Percentiles rank a stretch among this genome's conserved stretches.
phyloP scores from a whole-genome alignment of 2,888 invertebrate genomes.

The Gryllus longicercus region DNA sequence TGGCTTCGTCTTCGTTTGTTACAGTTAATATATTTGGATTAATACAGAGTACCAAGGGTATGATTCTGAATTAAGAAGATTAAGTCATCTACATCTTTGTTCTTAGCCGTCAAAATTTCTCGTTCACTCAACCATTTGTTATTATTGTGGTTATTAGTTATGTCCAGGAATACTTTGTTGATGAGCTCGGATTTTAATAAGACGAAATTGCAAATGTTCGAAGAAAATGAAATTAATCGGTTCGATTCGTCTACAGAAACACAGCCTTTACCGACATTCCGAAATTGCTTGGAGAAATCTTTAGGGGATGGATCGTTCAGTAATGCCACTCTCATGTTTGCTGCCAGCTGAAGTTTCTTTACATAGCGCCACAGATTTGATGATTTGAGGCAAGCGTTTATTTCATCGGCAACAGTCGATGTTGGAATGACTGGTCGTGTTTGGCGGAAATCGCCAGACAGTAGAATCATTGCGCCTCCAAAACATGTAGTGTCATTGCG shows the following conservation, averaged over 20 bases:
- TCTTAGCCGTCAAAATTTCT: conserved; percentile 43
- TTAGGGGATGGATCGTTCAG: conserved; percentile 38
- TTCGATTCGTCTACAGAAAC: conserved; percentile 40
- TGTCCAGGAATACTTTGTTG: background rate
- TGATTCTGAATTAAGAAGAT: conserved; percentile 40
- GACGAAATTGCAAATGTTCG: conserved; percentile 42
- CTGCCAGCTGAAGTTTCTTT: conserved; percentile 22
- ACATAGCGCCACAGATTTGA: too few species aligned
- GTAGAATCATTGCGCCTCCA: too few species aligned
- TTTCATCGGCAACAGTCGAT: too few species aligned
- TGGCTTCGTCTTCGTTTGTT: conserved; percentile 38
- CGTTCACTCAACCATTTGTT: conserved; percentile 36
- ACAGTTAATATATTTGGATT: conserved; percentile 40
- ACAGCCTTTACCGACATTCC: conserved; percentile 43
- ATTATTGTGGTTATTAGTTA: conserved; percentile 33
- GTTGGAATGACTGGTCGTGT: too few species aligned
- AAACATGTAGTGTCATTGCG: too few species aligned
- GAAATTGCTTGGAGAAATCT: conserved; percentile 43
- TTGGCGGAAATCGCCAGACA: too few species aligned
- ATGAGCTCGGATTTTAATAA: conserved; percentile 36
- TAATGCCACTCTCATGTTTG: conserved; percentile 29
- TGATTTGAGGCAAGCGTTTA: too few species aligned
- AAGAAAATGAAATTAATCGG: conserved; percentile 43
- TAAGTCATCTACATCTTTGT: conserved; percentile 41
- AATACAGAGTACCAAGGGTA: conserved; percentile 39